These are phyloP conservation scores for Neodontobutis hainanensis DNA, from an alignment of 2,113 vertebrate genomes.

Conservation along the genomic window DNA sequence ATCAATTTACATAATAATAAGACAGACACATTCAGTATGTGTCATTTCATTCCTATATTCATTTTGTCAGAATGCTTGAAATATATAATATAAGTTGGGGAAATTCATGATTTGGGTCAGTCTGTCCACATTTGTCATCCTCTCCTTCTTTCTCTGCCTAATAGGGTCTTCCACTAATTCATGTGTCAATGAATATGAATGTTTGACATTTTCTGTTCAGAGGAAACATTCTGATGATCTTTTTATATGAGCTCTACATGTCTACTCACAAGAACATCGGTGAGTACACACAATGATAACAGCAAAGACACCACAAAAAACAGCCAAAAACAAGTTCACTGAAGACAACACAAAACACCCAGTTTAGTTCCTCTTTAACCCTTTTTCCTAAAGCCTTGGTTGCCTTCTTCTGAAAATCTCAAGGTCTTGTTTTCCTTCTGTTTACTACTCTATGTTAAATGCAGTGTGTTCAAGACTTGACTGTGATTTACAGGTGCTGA, in stretches of 20 bases:
- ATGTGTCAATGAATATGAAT: not conserved
- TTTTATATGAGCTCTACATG: not conserved
- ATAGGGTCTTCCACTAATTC: not conserved
- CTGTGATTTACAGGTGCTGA: not conserved
- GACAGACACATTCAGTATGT: too few relatives aligned
- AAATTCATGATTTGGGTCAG: too few relatives aligned
- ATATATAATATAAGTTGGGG: too few relatives aligned
- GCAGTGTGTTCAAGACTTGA: not conserved
- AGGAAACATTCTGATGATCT: not conserved
- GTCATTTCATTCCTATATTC: too few relatives aligned
- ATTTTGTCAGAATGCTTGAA: too few relatives aligned
- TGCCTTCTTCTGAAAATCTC: too few relatives aligned
- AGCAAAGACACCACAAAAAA: not conserved
- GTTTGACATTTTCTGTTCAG: not conserved
- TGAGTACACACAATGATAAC: not conserved
- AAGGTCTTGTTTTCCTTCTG: not conserved
- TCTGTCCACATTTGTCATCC: constrained; percentile 1
- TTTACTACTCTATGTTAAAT: not conserved
- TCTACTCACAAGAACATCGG: not conserved
- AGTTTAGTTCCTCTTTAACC: too few relatives aligned
- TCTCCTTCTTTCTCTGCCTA: not conserved
- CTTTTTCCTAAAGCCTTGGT: too few relatives aligned
- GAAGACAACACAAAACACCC: too few relatives aligned
- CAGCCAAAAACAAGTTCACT: not conserved
- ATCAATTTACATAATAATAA: too few relatives aligned